These are phyloP conservation scores for Wiebesia pumilae DNA, from an alignment of 1,140 invertebrate genomes.

Conservation along the genomic window DNA sequence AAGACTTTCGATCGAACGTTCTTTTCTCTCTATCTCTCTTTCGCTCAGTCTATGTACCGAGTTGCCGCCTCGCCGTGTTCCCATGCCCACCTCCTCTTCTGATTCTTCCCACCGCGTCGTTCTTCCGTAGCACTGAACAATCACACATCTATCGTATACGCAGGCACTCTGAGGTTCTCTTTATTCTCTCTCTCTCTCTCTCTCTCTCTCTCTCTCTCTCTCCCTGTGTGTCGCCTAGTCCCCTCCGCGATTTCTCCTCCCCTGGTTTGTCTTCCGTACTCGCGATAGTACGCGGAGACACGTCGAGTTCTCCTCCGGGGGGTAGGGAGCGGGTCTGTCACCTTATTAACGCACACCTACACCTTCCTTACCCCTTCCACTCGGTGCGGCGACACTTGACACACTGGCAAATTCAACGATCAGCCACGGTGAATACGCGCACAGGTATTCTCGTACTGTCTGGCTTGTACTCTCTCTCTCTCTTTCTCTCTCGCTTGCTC, in stretches of 20 bases:
- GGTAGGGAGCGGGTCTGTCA: conserved; percentile 27
- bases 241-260: conserved; percentile 4
- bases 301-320: neutral
- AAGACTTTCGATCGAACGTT: conserved; percentile 36
- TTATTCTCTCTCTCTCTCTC: neutral
- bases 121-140: conserved; percentile 23
- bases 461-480: neutral
- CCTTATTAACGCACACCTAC: conserved; percentile 49
- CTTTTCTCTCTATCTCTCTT: neutral
- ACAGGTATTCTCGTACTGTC: conserved; percentile 14
- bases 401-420: conserved; percentile 17
- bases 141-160: neutral
- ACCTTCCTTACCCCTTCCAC: conserved; percentile 26
- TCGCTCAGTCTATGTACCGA: conserved; percentile 25
- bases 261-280: neutral
- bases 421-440: neutral
- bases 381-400: conserved; percentile 11
- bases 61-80: conserved; percentile 21
- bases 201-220: neutral
- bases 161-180: neutral
- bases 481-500: neutral
- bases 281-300: neutral
- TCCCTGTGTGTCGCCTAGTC: neutral
- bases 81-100: conserved; percentile 27
- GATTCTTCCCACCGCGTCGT: neutral